These are phyloP conservation scores for Liposcelis brunnea DNA, from an alignment of 2,888 invertebrate species.

Conservation along the genomic window DNA sequence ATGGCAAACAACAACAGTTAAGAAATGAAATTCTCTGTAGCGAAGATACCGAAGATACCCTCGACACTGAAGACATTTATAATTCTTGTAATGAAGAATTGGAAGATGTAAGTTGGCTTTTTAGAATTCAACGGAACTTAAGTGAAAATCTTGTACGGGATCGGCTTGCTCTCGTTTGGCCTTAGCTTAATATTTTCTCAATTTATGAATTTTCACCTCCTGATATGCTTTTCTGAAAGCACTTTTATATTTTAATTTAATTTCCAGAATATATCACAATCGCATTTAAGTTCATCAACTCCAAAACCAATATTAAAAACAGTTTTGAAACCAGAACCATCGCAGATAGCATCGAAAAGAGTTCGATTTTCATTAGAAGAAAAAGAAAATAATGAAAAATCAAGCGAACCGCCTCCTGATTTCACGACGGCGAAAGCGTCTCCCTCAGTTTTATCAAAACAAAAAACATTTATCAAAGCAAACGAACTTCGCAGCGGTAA, in stretches of 20 bases:
- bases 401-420: constrained; percentile 15
- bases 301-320: constrained; percentile 24
- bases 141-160: too few relatives aligned
- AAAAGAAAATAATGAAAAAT: constrained; percentile 36
- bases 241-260: not conserved
- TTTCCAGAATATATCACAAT: not conserved
- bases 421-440: not conserved
- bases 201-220: too few relatives aligned
- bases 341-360: constrained; percentile 25
- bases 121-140: too few relatives aligned
- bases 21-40: constrained; percentile 3
- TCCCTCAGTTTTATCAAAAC: not conserved
- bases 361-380: constrained; percentile 42
- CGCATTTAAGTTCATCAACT: constrained; percentile 11
- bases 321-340: constrained; percentile 17
- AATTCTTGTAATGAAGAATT: not conserved
- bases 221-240: too few relatives aligned
- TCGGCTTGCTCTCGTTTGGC: too few relatives aligned
- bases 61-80: not conserved
- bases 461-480: too few relatives aligned
- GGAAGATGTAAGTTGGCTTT: constrained; percentile 1
- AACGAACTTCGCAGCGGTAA: too few relatives aligned
- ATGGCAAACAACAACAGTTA: not conserved
- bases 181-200: too few relatives aligned
- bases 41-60: constrained; percentile 2